Conservation (phyloP, 2,888 invertebrate genomes). For the Dastarcus helophoroides region DNA sequence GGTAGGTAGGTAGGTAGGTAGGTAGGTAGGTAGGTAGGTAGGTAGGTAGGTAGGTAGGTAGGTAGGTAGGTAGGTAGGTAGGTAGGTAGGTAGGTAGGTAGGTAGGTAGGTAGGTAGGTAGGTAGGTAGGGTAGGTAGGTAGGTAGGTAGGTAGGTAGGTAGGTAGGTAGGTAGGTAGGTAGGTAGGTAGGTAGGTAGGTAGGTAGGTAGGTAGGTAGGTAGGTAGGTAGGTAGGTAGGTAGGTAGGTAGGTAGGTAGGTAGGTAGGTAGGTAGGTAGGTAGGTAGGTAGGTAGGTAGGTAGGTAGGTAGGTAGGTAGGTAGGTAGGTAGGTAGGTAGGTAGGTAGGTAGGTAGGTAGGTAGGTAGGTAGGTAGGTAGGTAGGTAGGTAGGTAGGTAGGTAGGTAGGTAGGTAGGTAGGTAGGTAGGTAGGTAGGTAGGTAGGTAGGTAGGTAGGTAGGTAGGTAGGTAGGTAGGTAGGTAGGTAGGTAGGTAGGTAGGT, state of each 20-base stretch:
- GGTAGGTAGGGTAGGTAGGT: conserved; percentile 4
- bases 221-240: conserved; percentile 4
- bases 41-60: conserved; percentile 1
- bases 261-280: conserved; percentile 4
- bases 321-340: conserved; percentile 4
- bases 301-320: no score
- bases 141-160: conserved; percentile 4
- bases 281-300: conserved; percentile 4
- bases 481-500: conserved; percentile 4
- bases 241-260: conserved; percentile 4
- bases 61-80: conserved; percentile 4
- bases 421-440: conserved; percentile 3
- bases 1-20: conserved; percentile 4
- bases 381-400: no score
- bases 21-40: conserved; percentile 4
- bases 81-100: conserved; percentile 4
- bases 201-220: conserved; percentile 4
- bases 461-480: conserved; percentile 4
- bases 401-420: conserved; percentile 4
- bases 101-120: conserved; percentile 4
- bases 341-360: conserved; percentile 4
- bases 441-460: conserved; percentile 4
- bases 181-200: conserved; percentile 4
- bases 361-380: conserved; percentile 4
- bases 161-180: conserved; percentile 4